Evolutionary conservation across 1,140 invertebrate species (phyloP), one percentile per base, ranked within the genome.

Genomic region (Scaptodrosophila lebanonensis): DNA sequence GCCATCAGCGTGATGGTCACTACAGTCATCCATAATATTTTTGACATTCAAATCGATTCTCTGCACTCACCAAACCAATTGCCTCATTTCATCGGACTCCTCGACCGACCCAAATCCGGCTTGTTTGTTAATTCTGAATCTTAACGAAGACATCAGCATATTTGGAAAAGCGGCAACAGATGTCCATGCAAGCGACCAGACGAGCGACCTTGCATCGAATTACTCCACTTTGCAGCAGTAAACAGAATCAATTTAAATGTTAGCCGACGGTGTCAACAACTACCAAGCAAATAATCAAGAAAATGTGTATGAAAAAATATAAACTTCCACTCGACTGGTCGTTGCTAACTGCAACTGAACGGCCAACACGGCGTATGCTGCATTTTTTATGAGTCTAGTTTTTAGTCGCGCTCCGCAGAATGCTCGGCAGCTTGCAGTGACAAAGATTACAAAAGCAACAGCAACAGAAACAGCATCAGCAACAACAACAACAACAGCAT

Each of bases 161-260:
- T n/a, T n/a, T n/a, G n/a, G n/a, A n/a, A n/a, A n/a, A 25, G 22
- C 22, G 22, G 22, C 35, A 57, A 62, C 63, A 66, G 52, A 66
- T 66, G 63, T 52, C 8, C 61, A n/a, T n/a, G n/a, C n/a, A 53
- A 16, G 16, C 8, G 29, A 33, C 25, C 33, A 20, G 12, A 13
- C 8, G 39, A 3, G n/a, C 47, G 62, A 65, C 62, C 63, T 66
- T 66, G 63, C 63, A 52, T 40, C 53, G 53, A 25, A 56, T 39
- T 25, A 51, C 62, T 66, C 63, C 45, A 66, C 27, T 66, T 66
- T 35, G 18, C n/a, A n/a, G n/a, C n/a, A n/a, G n/a, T n/a, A n/a
- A n/a, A 35, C 33, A 44, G 58, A 67, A 66, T 60, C 63, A 67
- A 67, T 60, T 67, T 48, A 67, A 49, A 60, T 65, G 53, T 45